Conservation (phyloP, 1,140 invertebrate genomes). For the Drosophila equinoxialis region DNA sequence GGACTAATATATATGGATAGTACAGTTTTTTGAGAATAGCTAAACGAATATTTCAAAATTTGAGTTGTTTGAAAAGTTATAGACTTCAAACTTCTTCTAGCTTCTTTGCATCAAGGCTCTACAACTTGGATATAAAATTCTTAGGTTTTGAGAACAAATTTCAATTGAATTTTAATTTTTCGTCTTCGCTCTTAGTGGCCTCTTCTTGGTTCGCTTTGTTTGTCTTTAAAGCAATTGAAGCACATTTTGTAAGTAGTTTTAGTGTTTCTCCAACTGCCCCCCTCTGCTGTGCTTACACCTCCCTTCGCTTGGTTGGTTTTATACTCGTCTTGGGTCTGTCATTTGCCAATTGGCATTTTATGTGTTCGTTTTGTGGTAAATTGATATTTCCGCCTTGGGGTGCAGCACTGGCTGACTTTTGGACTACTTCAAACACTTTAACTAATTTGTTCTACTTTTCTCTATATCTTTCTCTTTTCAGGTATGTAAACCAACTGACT, state of each 20-base stretch:
- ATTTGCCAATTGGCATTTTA: slow-evolving; percentile 59
- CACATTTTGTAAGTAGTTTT: slow-evolving; percentile 1
- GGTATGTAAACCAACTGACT: slow-evolving; percentile 31
- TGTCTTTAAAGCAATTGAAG: slow-evolving; percentile 20
- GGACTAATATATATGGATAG: no score
- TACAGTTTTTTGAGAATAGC: no score
- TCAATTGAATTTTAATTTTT: slow-evolving; percentile 3
- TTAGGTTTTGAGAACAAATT: background rate
- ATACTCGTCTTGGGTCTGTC: slow-evolving; percentile 49
- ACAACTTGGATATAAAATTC: background rate
- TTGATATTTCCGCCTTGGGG: slow-evolving; percentile 58
- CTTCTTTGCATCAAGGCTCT: no score
- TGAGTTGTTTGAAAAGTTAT: no score
- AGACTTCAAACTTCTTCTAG: no score
- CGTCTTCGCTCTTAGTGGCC: background rate
- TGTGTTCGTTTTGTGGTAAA: slow-evolving; percentile 45
- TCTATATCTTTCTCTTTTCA: slow-evolving; percentile 36
- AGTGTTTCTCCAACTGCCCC: background rate
- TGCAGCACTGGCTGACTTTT: slow-evolving; percentile 24
- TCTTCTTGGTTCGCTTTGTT: background rate
- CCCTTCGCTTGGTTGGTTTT: background rate
- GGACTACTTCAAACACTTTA: slow-evolving; percentile 43
- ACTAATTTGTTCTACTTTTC: slow-evolving; percentile 44
- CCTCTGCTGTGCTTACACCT: background rate
- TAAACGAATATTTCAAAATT: no score